A percentile compares a stretch with the other conserved stretches of the same genome.
Conservation (phyloP, 2,888 invertebrate genomes). For the Nyleta sp. region DNA sequence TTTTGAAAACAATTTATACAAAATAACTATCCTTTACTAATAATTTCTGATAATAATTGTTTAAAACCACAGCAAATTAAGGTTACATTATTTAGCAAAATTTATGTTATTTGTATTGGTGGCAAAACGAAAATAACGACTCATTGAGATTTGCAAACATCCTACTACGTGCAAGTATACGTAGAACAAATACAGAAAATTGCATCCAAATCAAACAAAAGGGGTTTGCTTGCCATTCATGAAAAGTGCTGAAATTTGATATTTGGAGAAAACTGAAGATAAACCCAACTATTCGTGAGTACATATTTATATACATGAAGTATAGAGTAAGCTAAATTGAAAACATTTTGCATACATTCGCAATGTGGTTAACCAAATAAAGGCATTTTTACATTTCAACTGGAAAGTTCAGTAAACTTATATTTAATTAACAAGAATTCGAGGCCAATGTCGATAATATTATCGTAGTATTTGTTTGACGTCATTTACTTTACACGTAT, state of each 20-base stretch:
- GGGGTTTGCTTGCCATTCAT: constrained; percentile 45
- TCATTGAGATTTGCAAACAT: constrained; percentile 36
- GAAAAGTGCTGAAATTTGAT: constrained; percentile 54
- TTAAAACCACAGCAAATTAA: no score
- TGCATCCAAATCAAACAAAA: constrained; percentile 50
- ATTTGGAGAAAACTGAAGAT: constrained; percentile 38
- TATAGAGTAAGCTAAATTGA: constrained; percentile 22
- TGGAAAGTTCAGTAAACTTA: no score
- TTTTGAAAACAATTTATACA: no score
- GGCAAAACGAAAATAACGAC: constrained; percentile 29
- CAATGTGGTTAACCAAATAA: not conserved
- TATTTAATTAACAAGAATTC: not conserved
- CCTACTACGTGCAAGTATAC: constrained; percentile 27
- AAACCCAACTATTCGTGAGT: constrained; percentile 30
- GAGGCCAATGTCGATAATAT: no score
- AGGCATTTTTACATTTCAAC: not conserved
- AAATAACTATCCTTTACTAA: no score
- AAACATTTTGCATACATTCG: constrained; percentile 19
- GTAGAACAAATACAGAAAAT: constrained; percentile 50
- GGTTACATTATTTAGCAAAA: constrained; percentile 24
- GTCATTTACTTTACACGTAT: no score
- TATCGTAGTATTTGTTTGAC: no score
- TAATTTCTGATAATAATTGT: no score
- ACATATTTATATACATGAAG: constrained; percentile 34
- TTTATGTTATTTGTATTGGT: constrained; percentile 29